Conservation (phyloP, 1,140 invertebrate genomes). For the Trachelipus rathkii region DNA sequence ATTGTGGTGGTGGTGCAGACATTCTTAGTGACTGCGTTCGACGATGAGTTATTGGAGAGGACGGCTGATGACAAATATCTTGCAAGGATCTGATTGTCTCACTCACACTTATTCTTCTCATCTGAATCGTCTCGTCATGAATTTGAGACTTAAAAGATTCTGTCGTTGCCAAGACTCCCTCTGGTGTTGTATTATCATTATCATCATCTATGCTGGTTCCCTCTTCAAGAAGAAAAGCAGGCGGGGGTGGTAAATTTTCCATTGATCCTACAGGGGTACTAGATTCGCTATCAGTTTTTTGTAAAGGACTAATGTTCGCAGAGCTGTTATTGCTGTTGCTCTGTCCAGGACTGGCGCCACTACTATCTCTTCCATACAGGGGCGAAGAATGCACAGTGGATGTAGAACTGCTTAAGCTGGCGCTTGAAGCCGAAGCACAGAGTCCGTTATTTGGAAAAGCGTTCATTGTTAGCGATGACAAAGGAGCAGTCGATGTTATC, state of each 20-base stretch:
- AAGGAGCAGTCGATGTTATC: constrained; percentile 58
- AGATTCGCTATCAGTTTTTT: constrained; percentile 44
- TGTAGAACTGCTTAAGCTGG: constrained; percentile 38
- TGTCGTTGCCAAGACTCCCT: constrained; percentile 11
- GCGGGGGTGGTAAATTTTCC: constrained; percentile 75
- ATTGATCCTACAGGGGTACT: constrained; percentile 47
- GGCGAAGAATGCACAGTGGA: constrained; percentile 39
- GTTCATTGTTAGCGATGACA: constrained; percentile 45
- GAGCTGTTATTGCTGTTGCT: constrained; percentile 35
- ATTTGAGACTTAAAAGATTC: constrained; percentile 15
- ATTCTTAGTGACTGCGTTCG: background rate
- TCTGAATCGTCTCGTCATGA: constrained; percentile 24
- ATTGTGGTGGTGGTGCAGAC: background rate
- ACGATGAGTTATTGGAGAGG: constrained; percentile 64
- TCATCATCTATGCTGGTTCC: constrained; percentile 30
- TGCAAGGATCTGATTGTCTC: constrained; percentile 80
- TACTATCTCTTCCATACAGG: constrained; percentile 35
- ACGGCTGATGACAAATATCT: constrained; percentile 76
- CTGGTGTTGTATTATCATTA: constrained; percentile 30
- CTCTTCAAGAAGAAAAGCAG: constrained; percentile 65
- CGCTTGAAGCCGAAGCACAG: constrained; percentile 27
- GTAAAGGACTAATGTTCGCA: constrained; percentile 35
- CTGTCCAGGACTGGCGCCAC: constrained; percentile 34
- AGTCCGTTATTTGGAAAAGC: constrained; percentile 26
- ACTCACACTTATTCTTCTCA: constrained; percentile 62